Percentiles rank a stretch among this genome's conserved stretches.
Conservation (phyloP, 2,113 vertebrate genomes). For the Lutjanus erythropterus region DNA sequence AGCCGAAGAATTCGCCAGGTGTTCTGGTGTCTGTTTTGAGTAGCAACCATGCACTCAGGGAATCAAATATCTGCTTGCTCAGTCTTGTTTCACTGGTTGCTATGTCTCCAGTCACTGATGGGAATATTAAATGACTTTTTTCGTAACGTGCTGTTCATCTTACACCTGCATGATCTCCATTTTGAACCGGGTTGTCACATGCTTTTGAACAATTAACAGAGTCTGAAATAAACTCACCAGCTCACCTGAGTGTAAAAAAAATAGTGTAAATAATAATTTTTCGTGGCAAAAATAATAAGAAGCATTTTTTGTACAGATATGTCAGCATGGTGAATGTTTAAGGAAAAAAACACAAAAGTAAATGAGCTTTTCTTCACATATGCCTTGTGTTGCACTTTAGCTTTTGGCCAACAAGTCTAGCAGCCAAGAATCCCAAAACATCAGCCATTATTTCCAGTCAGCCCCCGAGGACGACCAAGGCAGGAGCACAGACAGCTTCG, state of each 20-base stretch:
- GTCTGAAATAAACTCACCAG: neutral
- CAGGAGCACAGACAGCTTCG: slow-evolving; percentile 19
- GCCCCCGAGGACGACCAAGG: neutral
- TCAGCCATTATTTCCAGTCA: slow-evolving; percentile 53
- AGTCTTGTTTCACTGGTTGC: slow-evolving; percentile 30
- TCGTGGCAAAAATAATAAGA: neutral
- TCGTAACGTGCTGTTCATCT: neutral
- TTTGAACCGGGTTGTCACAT: neutral
- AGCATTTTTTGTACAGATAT: neutral
- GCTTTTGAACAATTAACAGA: neutral
- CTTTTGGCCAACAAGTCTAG: slow-evolving; percentile 18
- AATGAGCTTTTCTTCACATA: slow-evolving; percentile 8
- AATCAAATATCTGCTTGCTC: slow-evolving; percentile 45
- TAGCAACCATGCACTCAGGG: slow-evolving; percentile 1
- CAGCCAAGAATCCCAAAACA: slow-evolving; percentile 33
- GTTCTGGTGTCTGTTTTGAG: slow-evolving; percentile 39
- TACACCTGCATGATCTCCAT: neutral
- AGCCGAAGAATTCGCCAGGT: slow-evolving; percentile 20
- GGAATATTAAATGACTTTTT: slow-evolving; percentile 30
- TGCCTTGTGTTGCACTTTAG: neutral
- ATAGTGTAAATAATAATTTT: neutral
- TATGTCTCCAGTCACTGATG: slow-evolving; percentile 21
- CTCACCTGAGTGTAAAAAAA: neutral
- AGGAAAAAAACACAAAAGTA: neutral
- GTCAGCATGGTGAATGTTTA: neutral